These are phyloP conservation scores for Quadriops clusia DNA, from an alignment of 2,888 invertebrate species.

Conservation along the genomic window DNA sequence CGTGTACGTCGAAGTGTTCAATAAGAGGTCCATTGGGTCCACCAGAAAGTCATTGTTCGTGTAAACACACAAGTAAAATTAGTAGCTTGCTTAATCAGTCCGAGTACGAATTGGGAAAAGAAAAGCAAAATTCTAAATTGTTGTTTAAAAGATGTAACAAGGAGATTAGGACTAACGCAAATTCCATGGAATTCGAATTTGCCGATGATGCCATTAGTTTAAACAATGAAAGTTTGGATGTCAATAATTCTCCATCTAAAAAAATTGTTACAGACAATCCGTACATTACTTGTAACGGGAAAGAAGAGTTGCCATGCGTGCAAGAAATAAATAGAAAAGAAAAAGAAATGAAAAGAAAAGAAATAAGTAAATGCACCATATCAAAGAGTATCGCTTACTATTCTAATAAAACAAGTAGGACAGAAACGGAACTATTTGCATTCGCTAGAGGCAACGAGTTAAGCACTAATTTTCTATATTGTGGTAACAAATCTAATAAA, in stretches of 20 bases:
- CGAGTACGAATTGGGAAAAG: constrained; percentile 43
- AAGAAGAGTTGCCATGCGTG: constrained; percentile 55
- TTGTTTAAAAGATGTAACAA: constrained; percentile 24
- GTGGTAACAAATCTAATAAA: too few species aligned
- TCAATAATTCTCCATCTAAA: too few species aligned
- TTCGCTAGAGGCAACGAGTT: too few species aligned
- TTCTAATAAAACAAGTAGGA: too few species aligned
- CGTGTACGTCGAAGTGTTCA: constrained; percentile 29
- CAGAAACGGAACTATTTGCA: too few species aligned
- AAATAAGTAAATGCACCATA: too few species aligned
- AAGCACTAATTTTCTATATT: too few species aligned
- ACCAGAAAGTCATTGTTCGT: constrained; percentile 28
- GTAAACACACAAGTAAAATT: constrained; percentile 25
- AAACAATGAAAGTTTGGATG: constrained; percentile 27
- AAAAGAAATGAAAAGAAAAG: constrained; percentile 31
- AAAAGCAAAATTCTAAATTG: constrained; percentile 22
- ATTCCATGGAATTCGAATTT: constrained; percentile 32
- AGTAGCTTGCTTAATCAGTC: constrained; percentile 28
- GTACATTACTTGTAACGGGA: constrained; percentile 51
- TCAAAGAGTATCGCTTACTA: constrained; percentile 20
- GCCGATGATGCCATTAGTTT: constrained; percentile 36
- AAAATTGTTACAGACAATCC: constrained; percentile 41
- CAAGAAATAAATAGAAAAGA: constrained; percentile 30
- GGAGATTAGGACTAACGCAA: constrained; percentile 21
- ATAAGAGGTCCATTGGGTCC: constrained; percentile 34